Base-by-base conservation (phyloP, 2,797 vertebrate species). In the Thunnus albacares region DNA sequence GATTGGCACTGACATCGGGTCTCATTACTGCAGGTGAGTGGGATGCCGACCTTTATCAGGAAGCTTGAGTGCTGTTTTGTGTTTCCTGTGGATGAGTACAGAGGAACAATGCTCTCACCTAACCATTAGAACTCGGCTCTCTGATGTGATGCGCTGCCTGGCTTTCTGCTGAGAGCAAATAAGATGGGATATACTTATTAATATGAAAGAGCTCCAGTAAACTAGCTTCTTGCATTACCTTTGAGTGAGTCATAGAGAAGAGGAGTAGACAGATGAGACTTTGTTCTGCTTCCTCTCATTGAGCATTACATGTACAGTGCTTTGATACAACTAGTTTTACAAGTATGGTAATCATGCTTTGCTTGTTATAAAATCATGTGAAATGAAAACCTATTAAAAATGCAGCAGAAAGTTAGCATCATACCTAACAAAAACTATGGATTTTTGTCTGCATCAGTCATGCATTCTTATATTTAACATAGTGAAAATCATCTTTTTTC, bases 21-120 rank as follows among this genome's bases (percentile, higher is more conserved):
- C 94, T 97, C 96, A 96, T 97, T 97, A 97, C 96, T 89, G 96
- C 95, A 95, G 96, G 95, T 93, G 94, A 95, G 94, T 94, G 94
- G 95, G 96, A 95, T 90, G 92, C 77, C 92, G 87, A 91, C 91
- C 89, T 96, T 97, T 95, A 94, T 91, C 85, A 92, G 95, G 94
- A 93, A 90, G 94, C 94, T 93, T 95, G 96, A 97, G 96, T 96
- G 96, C 95, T 96, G 95, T 96, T 96, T 95, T 94, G 92, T 96
- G 95, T 96, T 96, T 95, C 94, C 95, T 95, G 93, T 90, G 91
- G 94, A 93, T 79, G 93, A 95, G 94, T 91, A 90, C 94, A 96
- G 96, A 96, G 93, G 93, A 96, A 95, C 91, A 93, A 90, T 89
- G 92, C 94, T 93, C 94, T 92, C 91, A 92, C 94, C 87, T 90